Evolutionary conservation across 2,888 invertebrate genomes (phyloP).

Genomic region (Ligdia adustata): DNA sequence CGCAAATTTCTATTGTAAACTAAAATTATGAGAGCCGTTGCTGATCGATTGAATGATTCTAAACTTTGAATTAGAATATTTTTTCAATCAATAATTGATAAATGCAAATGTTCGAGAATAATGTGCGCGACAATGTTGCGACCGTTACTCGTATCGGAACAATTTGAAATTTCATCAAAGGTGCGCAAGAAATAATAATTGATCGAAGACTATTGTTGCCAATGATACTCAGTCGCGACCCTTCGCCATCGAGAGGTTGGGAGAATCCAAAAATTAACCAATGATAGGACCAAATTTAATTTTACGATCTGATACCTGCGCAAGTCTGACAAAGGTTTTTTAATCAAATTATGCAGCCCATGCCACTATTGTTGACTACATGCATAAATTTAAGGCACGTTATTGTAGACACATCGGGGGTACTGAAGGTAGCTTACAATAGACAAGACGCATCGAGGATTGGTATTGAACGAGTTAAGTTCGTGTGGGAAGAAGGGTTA

Average conservation of each 20-base stretch:
- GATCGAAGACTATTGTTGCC: constrained; percentile 75
- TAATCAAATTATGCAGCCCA: constrained; percentile 84
- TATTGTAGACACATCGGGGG: constrained; percentile 74
- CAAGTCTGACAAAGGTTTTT: constrained; percentile 70
- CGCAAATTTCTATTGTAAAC: constrained; percentile 53
- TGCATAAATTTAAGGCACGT: constrained; percentile 79
- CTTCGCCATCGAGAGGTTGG: constrained; percentile 67
- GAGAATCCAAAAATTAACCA: constrained; percentile 82
- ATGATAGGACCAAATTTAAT: constrained; percentile 82
- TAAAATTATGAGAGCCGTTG: constrained; percentile 73
- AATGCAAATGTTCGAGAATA: constrained; percentile 75
- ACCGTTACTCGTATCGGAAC: constrained; percentile 81
- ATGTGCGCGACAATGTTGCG: constrained; percentile 68
- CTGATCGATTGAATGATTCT: constrained; percentile 73
- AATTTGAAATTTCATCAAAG: constrained; percentile 80
- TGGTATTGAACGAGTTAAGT: constrained; percentile 63
- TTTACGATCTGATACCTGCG: constrained; percentile 82
- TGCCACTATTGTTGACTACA: constrained; percentile 73
- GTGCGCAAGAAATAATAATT: constrained; percentile 80
- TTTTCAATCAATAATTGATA: constrained; percentile 83
- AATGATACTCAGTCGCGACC: constrained; percentile 65
- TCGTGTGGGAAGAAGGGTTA: constrained; percentile 81
- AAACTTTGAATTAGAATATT: constrained; percentile 79
- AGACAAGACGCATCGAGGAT: constrained; percentile 67
- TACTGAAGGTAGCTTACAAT: constrained; percentile 65